A percentile compares a stretch with the other conserved stretches of the same genome.
phyloP scores from a whole-genome alignment of 2,888 invertebrate species.

The Drosophila lutescens region DNA sequence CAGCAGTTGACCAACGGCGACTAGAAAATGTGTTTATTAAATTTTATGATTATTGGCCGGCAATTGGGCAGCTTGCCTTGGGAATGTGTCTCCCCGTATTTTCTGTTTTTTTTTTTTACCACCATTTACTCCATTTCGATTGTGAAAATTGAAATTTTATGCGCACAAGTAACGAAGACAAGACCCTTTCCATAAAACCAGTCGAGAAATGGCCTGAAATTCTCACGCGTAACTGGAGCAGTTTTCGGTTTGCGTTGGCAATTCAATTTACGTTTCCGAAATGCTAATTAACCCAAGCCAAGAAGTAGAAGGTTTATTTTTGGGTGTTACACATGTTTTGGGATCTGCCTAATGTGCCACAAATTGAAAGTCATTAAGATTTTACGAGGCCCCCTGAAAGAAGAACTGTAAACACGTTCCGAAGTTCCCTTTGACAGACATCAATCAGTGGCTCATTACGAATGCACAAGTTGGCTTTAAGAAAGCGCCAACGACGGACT shows the following conservation, averaged over 20 bases:
- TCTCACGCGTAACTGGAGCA: slow-evolving; percentile 83
- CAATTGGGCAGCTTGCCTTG: slow-evolving; percentile 71
- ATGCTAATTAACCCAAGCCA: slow-evolving; percentile 78
- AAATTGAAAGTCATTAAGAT: slow-evolving; percentile 76
- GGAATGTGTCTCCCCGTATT: slow-evolving; percentile 55
- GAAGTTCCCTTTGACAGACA: slow-evolving; percentile 53
- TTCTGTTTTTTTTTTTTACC: neutral
- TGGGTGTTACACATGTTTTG: slow-evolving; percentile 39
- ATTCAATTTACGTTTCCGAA: slow-evolving; percentile 81
- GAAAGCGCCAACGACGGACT: slow-evolving; percentile 22
- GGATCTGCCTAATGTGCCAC: slow-evolving; percentile 70
- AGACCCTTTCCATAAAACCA: slow-evolving; percentile 33
- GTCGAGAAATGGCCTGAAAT: slow-evolving; percentile 57
- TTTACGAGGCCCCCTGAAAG: slow-evolving; percentile 39
- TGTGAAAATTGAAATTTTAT: slow-evolving; percentile 79
- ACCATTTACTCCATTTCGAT: slow-evolving; percentile 37
- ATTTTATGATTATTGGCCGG: slow-evolving; percentile 80
- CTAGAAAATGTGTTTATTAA: slow-evolving; percentile 75
- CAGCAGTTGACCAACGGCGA: slow-evolving; percentile 60
- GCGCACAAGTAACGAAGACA: slow-evolving; percentile 58
- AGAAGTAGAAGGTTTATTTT: slow-evolving; percentile 11
- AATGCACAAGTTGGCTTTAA: slow-evolving; percentile 62
- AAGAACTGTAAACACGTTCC: slow-evolving; percentile 44
- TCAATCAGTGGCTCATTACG: slow-evolving; percentile 74
- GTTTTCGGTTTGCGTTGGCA: slow-evolving; percentile 67